Base-by-base conservation (phyloP, 2,797 vertebrate species). In the Myotis findleyi region DNA sequence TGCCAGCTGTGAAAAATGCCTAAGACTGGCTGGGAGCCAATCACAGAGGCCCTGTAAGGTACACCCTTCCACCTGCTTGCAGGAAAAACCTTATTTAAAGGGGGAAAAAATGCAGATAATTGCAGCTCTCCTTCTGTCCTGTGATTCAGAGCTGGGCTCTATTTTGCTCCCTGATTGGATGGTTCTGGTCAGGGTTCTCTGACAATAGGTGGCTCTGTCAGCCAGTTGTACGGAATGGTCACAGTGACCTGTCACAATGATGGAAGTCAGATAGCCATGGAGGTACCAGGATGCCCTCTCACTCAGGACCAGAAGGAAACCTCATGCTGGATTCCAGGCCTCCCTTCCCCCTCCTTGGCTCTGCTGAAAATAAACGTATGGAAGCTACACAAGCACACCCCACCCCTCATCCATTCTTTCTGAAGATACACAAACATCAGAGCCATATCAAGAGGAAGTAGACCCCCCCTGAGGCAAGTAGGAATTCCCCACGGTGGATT, bases 1-100 rank as follows among this genome's bases (percentile, higher is more conserved):
- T 98, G 98, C 98, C 98, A 98, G 97, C 98, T 98, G 98, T 98
- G 98, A 98, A 98, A 98, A 98, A 98, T 98, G 97, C 97, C 75
- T 95, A 98, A 94, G 96, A 92, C 79, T 98, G 98, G 97, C 98
- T 97, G 95, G 47, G 36, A 97, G 98, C 98, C 98, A 98, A 93
- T 97, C 97, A 97, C 95, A 97, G 87, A 92, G 97, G 97, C 66
- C 18, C 93, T 97, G 49, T 94, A 95, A 97, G 91, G 92, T 96
- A 17, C 95, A 96, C 97, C 13, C 53, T 96, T 97, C 96, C 96
- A 94, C 79, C 96, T 97, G 95, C 83, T 73, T 96, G 79, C 86
- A 96, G 91, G 86, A 94, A 89, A 97, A 98, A 96, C 64, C 49
- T 20, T 62, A 85, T 96, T 86, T 96, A 92, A 94, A 95, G 64